Conservation (phyloP, 2,113 vertebrate species). For the Condylura cristata region DNA sequence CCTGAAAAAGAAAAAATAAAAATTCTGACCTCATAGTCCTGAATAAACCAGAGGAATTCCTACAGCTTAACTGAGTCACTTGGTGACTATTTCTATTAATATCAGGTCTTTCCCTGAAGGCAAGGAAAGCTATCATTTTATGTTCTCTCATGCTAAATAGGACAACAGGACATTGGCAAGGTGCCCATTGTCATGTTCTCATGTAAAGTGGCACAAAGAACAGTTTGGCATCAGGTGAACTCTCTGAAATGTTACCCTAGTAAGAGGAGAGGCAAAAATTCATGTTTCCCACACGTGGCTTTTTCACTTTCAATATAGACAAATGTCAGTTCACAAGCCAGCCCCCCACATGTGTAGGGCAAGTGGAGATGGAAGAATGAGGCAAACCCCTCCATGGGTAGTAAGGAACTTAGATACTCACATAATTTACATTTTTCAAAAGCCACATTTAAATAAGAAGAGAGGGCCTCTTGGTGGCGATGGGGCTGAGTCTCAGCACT, state of each 20-base stretch:
- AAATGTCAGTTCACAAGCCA: background rate
- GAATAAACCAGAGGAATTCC: background rate
- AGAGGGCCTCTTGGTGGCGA: no score
- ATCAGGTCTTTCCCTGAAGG: background rate
- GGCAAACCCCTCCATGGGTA: no score
- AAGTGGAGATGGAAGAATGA: no score
- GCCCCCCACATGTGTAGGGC: no score
- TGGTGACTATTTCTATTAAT: background rate
- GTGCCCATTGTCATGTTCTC: background rate
- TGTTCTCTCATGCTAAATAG: background rate
- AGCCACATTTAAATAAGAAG: no score
- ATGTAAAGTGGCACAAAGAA: background rate
- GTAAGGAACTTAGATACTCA: no score
- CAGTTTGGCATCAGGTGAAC: background rate
- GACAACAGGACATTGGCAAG: background rate
- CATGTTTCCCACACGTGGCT: background rate
- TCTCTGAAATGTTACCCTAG: background rate
- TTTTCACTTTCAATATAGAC: background rate
- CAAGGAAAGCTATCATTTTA: conserved; percentile 14
- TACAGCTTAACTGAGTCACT: background rate
- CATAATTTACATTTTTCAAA: no score
- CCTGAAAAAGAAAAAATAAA: no score
- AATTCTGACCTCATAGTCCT: background rate
- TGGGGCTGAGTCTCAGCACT: no score
- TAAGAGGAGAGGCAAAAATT: background rate